A percentile compares a stretch with the other conserved stretches of the same genome.
phyloP scores from a whole-genome alignment of 2,888 invertebrate species.

The Chironomus riparius region DNA sequence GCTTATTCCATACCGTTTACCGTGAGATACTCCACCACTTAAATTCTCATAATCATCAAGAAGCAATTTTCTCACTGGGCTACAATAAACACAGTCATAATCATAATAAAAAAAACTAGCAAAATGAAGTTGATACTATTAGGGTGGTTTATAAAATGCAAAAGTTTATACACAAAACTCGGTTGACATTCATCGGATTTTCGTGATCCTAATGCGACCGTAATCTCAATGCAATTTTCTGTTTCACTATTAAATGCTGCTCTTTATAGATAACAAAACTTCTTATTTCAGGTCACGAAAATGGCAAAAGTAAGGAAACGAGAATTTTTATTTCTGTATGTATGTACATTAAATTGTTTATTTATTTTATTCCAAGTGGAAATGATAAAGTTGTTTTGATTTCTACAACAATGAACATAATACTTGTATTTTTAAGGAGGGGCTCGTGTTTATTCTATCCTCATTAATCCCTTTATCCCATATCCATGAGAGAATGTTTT shows the following conservation, averaged over 20 bases:
- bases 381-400: constrained; percentile 9
- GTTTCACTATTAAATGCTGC: background rate
- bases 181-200: constrained; percentile 15
- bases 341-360: background rate
- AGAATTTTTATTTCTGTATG: background rate
- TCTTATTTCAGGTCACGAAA: background rate
- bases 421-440: too few relatives aligned
- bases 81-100: background rate
- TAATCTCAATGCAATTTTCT: constrained; percentile 1
- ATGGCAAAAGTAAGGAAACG: background rate
- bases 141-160: too few relatives aligned
- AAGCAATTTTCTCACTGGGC: background rate
- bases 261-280: background rate
- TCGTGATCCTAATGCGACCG: constrained; percentile 13
- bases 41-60: too few relatives aligned
- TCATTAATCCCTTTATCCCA: too few relatives aligned
- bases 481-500: too few relatives aligned
- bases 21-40: too few relatives aligned
- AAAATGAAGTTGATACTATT: too few relatives aligned
- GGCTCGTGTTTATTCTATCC: too few relatives aligned
- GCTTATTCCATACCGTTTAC: too few relatives aligned
- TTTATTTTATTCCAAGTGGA: constrained; percentile 11
- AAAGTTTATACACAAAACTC: background rate
- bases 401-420: background rate
- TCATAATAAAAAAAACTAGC: too few relatives aligned